Base-by-base conservation (phyloP, 1,140 invertebrate genomes). In the Heliconius nattereri region DNA sequence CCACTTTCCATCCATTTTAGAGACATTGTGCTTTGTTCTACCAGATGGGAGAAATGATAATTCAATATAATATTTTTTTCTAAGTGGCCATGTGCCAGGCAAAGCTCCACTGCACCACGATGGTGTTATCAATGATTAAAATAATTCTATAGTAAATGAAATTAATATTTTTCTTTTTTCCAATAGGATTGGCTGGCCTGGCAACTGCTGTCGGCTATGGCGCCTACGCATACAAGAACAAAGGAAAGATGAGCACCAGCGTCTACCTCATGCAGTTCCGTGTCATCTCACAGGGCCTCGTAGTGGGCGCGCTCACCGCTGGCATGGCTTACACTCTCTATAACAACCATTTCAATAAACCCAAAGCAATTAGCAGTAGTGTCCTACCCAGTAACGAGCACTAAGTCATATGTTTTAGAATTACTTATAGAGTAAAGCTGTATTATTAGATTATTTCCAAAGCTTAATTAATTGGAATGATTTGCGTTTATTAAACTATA, bases 231-330 rank as follows among this genome's bases (percentile, higher is more conserved):
- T 98, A 96, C 91, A 97, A 96, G 88, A 95, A 96, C 80, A 95
- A 96, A 54, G 97, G 96, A 3, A 94, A 93, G 3, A 97, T 98
- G 96, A 97, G 97, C 80, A 96, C 97, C 8, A 98, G 97, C 71
- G 95, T 98, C 1, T 98, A 97, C 88, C 93, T 98, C 26, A 97
- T 98, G 96, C 97, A 98, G 85, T 95, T 98, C 70, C 95, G 98
- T 92, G 97, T 98, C 20, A 96, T 96, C 32, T 97, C 98, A 0
- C 98, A 98, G 91, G 96, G 97, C 32, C 95, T 96, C 29, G 97
- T 97, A 2, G 96, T 98, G 52, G 97, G 96, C 19, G 95, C 96
- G 29, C 90, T 98, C 75, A 96, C 96, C 8, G 79, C 96, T 13
- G 98, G 97, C 85, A 95, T 98, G 85, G 85, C 90, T 2, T 97